Evolutionary conservation across 2,113 vertebrate species (phyloP).

Genomic region (Cromileptes altivelis): DNA sequence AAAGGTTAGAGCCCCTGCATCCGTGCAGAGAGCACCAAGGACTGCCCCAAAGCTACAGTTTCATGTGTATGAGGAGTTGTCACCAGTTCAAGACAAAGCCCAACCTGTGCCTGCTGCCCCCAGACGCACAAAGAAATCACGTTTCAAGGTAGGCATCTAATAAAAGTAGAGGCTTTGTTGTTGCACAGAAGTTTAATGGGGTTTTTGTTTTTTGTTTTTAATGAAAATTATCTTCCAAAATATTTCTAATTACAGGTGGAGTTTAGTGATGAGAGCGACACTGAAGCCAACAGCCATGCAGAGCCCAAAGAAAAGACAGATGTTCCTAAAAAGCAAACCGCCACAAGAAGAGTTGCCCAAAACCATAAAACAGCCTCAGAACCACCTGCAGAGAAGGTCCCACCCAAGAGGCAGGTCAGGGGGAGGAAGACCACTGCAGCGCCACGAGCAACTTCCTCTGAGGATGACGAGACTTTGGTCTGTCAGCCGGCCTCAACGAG

Average conservation of each 20-base stretch:
- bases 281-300: constrained; percentile 72
- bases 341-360: constrained; percentile 39
- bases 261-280: constrained; percentile 93
- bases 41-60: constrained; percentile 79
- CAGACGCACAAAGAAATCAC: constrained; percentile 84
- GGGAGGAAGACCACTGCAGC: constrained; percentile 65
- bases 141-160: constrained; percentile 84
- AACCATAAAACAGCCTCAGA: constrained; percentile 41
- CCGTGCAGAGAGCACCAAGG: constrained; percentile 57
- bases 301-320: constrained; percentile 29
- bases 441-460: constrained; percentile 44
- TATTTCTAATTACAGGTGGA: constrained; percentile 81
- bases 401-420: constrained; percentile 45
- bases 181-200: not conserved
- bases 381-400: constrained; percentile 39
- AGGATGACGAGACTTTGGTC: constrained; percentile 50
- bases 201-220: not conserved
- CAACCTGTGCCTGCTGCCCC: constrained; percentile 85
- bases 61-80: constrained; percentile 87
- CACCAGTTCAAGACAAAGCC: constrained; percentile 62
- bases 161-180: not conserved
- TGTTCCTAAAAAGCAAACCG: constrained; percentile 55
- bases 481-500: constrained; percentile 37
- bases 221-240: not conserved
- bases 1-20: constrained; percentile 24